Evolutionary conservation across 1,140 invertebrate species (phyloP).

Genomic region (Caenorhabditis tropicalis): DNA sequence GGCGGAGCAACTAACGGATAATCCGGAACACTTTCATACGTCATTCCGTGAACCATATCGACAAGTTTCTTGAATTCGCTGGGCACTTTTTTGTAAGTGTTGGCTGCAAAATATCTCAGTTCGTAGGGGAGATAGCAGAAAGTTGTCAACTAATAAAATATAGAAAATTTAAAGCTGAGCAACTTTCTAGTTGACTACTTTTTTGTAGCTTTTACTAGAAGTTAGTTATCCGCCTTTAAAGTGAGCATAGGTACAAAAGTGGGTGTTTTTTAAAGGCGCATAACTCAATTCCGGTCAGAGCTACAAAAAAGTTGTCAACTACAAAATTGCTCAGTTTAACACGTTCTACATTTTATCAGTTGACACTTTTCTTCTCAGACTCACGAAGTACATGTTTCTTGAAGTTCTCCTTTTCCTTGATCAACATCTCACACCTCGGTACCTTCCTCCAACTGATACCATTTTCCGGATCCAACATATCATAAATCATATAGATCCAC

Average conservation of each 20-base stretch:
- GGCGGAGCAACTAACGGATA: not conserved
- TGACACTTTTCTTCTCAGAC: too few species aligned
- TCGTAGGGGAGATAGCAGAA: not conserved
- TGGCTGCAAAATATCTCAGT: not conserved
- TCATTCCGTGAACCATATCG: not conserved
- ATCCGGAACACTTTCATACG: not conserved
- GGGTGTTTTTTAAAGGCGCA: too few species aligned
- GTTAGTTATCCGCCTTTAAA: too few species aligned
- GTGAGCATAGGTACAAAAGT: too few species aligned
- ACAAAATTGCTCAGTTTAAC: too few species aligned
- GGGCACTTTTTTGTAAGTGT: not conserved
- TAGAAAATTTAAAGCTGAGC: too few species aligned
- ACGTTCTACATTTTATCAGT: too few species aligned
- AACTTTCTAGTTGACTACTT: too few species aligned
- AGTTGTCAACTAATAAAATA: too few species aligned
- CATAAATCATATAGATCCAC: slow-evolving; percentile 10
- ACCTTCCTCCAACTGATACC: not conserved
- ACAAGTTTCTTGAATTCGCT: slow-evolving; percentile 14
- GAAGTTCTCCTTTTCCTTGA: slow-evolving; percentile 39
- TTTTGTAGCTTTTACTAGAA: too few species aligned
- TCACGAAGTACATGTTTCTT: not conserved
- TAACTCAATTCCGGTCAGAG: too few species aligned
- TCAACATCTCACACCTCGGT: not conserved
- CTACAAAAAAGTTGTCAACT: too few species aligned
- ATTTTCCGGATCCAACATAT: not conserved